Evolutionary conservation across 2,797 vertebrate genomes (phyloP).

Genomic region (Trematomus bernacchii): DNA sequence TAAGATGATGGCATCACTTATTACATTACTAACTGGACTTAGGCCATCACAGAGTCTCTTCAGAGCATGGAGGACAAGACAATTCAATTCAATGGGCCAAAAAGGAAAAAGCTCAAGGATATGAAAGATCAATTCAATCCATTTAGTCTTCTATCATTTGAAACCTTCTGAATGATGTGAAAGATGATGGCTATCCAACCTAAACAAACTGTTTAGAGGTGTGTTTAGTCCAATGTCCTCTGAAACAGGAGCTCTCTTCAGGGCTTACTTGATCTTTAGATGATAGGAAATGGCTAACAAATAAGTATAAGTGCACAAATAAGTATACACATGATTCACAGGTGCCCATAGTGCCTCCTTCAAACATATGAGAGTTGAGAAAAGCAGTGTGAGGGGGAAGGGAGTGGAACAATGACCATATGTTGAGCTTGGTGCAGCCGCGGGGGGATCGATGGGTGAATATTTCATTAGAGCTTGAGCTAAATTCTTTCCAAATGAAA

Average conservation of each 20-base stretch:
- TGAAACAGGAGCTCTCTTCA: constrained; percentile 30
- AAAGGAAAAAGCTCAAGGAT: constrained; percentile 34
- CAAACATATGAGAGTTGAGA: constrained; percentile 37
- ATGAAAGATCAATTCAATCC: constrained; percentile 47
- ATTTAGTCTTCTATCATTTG: constrained; percentile 28
- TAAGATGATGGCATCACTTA: constrained; percentile 47
- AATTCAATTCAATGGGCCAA: constrained; percentile 36
- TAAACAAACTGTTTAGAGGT: constrained; percentile 47
- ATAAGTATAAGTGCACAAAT: constrained; percentile 2
- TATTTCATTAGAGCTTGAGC: constrained; percentile 78
- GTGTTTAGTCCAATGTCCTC: constrained; percentile 45
- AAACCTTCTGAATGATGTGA: constrained; percentile 46
- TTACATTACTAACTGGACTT: constrained; percentile 34
- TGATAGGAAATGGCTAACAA: constrained; percentile 50
- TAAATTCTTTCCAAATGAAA: constrained; percentile 80
- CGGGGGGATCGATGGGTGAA: constrained; percentile 71
- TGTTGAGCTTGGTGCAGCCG: constrained; percentile 70
- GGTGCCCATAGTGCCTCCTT: constrained; percentile 41
- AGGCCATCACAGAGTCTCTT: constrained; percentile 36
- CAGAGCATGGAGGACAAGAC: constrained; percentile 28
- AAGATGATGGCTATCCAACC: constrained; percentile 52
- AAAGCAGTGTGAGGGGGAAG: constrained; percentile 34
- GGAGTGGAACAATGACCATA: constrained; percentile 79
- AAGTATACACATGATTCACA: constrained; percentile 53
- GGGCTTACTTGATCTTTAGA: constrained; percentile 48